A percentile compares a stretch with the other conserved stretches of the same genome.
Evolutionary conservation across 2,797 vertebrate genomes (phyloP).

Genomic region (Limosa lapponica): DNA sequence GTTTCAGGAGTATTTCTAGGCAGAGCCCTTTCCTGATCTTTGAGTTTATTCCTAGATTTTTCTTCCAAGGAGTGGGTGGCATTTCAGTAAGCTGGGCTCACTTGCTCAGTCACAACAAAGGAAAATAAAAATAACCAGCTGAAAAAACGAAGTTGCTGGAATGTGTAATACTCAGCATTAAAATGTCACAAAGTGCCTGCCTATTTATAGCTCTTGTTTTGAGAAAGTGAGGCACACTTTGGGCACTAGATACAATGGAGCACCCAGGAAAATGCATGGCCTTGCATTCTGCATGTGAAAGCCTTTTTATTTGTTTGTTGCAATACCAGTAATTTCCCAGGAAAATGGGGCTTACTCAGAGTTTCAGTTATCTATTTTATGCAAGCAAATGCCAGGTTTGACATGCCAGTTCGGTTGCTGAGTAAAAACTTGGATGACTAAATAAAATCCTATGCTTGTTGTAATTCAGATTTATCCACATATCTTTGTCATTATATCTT

Average conservation of each 20-base stretch:
- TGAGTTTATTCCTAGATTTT: neutral
- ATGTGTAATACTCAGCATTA: constrained; percentile 41
- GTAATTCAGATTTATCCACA: neutral
- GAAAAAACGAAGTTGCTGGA: constrained; percentile 33
- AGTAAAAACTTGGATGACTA: neutral
- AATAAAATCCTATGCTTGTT: neutral
- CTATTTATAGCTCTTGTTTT: constrained; percentile 53
- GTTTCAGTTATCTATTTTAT: neutral
- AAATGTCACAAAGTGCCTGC: constrained; percentile 14
- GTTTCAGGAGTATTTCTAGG: neutral
- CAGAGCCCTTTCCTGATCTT: neutral
- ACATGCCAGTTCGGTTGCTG: neutral
- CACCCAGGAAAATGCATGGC: neutral
- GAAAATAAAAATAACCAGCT: constrained; percentile 44
- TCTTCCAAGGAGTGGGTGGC: neutral
- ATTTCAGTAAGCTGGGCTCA: neutral
- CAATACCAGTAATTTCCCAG: constrained; percentile 22
- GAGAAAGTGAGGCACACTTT: constrained; percentile 41
- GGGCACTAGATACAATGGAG: constrained; percentile 19
- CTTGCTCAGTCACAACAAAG: constrained; percentile 1
- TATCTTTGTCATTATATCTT: neutral
- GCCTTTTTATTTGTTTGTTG: constrained; percentile 20
- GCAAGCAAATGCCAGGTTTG: neutral
- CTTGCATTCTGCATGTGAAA: neutral
- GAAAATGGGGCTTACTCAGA: constrained; percentile 25